Conservation (phyloP, 2,113 vertebrate genomes). For the Heptranchias perlo region DNA sequence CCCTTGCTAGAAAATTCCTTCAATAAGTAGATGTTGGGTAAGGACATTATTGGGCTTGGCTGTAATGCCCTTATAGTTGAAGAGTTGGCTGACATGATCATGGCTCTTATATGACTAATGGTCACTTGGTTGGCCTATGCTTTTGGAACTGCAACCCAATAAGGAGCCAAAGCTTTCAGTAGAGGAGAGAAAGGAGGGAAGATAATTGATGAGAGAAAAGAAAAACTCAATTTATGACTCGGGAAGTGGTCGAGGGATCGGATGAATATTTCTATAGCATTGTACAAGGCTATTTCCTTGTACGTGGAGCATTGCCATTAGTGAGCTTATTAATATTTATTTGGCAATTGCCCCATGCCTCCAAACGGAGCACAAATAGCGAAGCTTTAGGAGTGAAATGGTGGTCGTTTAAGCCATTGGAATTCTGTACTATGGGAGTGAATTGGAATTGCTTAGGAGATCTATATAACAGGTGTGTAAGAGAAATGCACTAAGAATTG, state of each 20-base stretch:
- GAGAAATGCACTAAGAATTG: background rate
- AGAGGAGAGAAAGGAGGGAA: background rate
- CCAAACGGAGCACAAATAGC: background rate
- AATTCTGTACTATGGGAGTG: background rate
- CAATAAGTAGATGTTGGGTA: background rate
- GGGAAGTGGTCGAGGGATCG: background rate
- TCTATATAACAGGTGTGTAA: background rate
- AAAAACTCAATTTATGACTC: background rate
- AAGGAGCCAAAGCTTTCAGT: background rate
- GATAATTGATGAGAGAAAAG: background rate
- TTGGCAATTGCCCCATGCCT: background rate
- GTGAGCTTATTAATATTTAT: background rate
- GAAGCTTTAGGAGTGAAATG: background rate
- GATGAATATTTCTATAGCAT: too few relatives aligned
- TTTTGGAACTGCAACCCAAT: background rate
- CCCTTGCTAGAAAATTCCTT: background rate
- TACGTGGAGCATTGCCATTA: background rate
- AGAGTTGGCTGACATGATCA: background rate
- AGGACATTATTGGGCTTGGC: background rate
- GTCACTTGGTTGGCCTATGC: background rate
- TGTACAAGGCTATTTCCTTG: too few relatives aligned
- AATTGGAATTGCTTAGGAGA: background rate
- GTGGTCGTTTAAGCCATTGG: background rate
- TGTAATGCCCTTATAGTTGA: background rate
- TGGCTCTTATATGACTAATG: background rate